A percentile compares a stretch with the other conserved stretches of the same genome.
These are phyloP conservation scores for Umimayanthus chanpuru DNA, from an alignment of 92 coral and sea anemone species.

Conservation along the genomic window DNA sequence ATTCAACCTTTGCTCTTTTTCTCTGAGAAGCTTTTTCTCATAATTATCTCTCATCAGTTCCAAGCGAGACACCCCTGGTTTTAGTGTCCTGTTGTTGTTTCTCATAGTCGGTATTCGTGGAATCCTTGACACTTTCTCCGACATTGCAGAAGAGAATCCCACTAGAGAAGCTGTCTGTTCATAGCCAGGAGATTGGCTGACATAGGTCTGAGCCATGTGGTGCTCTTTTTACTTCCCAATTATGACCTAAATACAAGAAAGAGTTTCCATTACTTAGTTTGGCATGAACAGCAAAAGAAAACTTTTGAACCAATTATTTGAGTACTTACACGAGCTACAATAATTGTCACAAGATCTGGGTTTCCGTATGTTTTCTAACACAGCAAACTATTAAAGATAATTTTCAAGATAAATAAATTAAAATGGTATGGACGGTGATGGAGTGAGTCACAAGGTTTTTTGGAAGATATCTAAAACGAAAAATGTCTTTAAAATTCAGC, in stretches of 20 bases:
- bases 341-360: background rate
- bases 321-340: background rate
- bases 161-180: slow-evolving; percentile 22
- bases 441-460: too few relatives aligned
- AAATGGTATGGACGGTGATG: too few relatives aligned
- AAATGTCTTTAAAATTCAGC: background rate
- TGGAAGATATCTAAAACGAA: background rate
- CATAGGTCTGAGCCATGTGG: slow-evolving; percentile 30
- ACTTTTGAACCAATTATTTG: background rate
- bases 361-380: too few relatives aligned
- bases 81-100: slow-evolving; percentile 40
- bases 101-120: slow-evolving; percentile 62
- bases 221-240: background rate
- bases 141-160: slow-evolving; percentile 49
- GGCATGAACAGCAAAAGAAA: background rate
- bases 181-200: slow-evolving; percentile 22
- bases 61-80: slow-evolving; percentile 74
- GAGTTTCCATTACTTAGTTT: background rate
- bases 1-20: slow-evolving; percentile 76
- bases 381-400: too few relatives aligned
- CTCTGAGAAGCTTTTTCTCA: slow-evolving; percentile 81
- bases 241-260: slow-evolving; percentile 2
- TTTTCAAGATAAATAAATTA: too few relatives aligned
- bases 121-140: slow-evolving; percentile 36
- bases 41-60: slow-evolving; percentile 79